Base-by-base conservation (phyloP, 2,797 vertebrate species). In the Calcarius lapponicus region DNA sequence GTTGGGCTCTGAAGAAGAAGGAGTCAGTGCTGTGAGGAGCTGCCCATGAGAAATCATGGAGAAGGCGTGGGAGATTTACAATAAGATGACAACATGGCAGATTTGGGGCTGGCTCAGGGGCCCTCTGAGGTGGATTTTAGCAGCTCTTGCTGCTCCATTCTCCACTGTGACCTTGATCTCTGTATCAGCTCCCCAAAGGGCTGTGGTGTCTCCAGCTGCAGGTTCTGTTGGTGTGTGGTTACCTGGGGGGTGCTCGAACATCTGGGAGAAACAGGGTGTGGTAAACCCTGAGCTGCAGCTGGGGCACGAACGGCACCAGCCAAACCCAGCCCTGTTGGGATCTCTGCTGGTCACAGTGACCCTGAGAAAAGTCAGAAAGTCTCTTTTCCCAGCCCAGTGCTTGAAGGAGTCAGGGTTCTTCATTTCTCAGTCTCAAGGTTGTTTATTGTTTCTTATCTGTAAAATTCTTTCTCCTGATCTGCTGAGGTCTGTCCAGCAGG, bases 261-360 rank as follows among this genome's bases (percentile, higher is more conserved):
- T 10, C 79, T 0, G 0, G 61, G 38, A 61, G 20, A 66, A 76
- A 26, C 81, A 89, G 79, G 87, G 73, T 32, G 56, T 57, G 3
- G 4, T 32, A 32, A 75, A 48, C 18, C 14, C 38, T 28, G 54
- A 58, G 78, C 2, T 6, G 54, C 56, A 64, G 72, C 5, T 0
- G 10, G 19, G 20, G 15, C 2, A 1, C 0, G 2, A 64, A 32
- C 1, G 13, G 17, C 72, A 8, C 4, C 82, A n/a, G 28, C 26
- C 62, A 8, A 31, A 69, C 24, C 7, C 86, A 45, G 38, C 24
- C 24, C 47, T 48, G 47, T 26, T 2, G 14, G 47, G 47, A 26
- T 48, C 47, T 25, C 7, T 48, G 5, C 24, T 48, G 24, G 3
- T 48, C 47, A 48, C 2, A 48, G 47, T 48, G 47, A 26, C 47